phyloP scores from a whole-genome alignment of 1,140 invertebrate species.

The Cydia splendana region DNA sequence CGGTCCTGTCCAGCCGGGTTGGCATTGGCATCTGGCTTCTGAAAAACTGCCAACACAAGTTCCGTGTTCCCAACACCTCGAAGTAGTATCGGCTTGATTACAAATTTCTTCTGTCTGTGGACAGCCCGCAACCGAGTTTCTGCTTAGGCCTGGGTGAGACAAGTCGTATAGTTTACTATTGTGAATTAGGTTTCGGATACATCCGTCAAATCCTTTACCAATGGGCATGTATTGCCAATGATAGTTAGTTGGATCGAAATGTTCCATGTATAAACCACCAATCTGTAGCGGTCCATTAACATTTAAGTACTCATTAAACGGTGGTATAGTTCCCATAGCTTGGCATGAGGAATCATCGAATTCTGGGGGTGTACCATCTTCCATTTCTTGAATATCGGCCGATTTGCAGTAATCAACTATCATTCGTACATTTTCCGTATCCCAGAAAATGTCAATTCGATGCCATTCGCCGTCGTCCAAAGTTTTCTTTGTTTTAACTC shows the following conservation, averaged over 20 bases:
- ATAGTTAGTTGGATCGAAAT: slow-evolving; percentile 91
- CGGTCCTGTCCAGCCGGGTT: slow-evolving; percentile 94
- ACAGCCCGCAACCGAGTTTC: slow-evolving; percentile 92
- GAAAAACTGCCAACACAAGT: slow-evolving; percentile 94
- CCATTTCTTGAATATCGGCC: slow-evolving; percentile 91
- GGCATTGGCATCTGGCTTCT: slow-evolving; percentile 94
- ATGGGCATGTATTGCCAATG: slow-evolving; percentile 93
- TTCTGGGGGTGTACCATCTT: slow-evolving; percentile 91
- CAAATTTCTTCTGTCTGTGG: slow-evolving; percentile 94
- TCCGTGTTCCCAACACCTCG: slow-evolving; percentile 94
- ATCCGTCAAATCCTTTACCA: slow-evolving; percentile 95
- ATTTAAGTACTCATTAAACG: slow-evolving; percentile 98
- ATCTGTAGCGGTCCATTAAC: slow-evolving; percentile 97
- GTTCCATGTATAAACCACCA: slow-evolving; percentile 93
- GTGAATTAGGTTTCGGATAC: slow-evolving; percentile 96
- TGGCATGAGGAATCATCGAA: slow-evolving; percentile 95
- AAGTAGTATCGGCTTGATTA: slow-evolving; percentile 88
- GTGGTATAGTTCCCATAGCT: slow-evolving; percentile 91
- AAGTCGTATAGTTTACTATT: slow-evolving; percentile 97
- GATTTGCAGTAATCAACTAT: slow-evolving; percentile 95
- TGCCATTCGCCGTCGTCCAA: slow-evolving; percentile 98
- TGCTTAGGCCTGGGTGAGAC: slow-evolving; percentile 90
- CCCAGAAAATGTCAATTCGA: slow-evolving; percentile 96
- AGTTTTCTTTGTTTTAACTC: slow-evolving; percentile 92
- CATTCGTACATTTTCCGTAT: slow-evolving; percentile 94